Conservation (phyloP, 2,888 invertebrate genomes). For the Calameuta filiformis region DNA sequence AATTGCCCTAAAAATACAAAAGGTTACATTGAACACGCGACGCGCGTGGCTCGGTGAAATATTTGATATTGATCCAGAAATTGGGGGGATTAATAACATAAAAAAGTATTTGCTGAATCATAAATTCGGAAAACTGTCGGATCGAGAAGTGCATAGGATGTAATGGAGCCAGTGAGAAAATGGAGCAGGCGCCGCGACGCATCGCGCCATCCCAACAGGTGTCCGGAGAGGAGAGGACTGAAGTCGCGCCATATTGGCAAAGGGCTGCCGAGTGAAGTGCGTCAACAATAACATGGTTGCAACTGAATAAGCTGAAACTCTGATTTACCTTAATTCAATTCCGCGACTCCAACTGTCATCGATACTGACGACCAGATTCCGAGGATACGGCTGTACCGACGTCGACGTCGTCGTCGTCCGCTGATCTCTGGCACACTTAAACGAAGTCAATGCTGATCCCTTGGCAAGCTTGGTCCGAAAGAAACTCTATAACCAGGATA, state of each 20-base stretch:
- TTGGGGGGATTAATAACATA: neutral
- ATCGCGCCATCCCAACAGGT: neutral
- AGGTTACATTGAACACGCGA: neutral
- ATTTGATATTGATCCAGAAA: neutral
- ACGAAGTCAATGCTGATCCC: slow-evolving; percentile 41
- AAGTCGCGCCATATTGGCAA: neutral
- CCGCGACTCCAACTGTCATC: slow-evolving; percentile 50
- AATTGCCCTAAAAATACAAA: too few species aligned
- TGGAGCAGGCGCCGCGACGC: neutral
- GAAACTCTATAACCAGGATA: neutral
- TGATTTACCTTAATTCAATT: slow-evolving; percentile 54
- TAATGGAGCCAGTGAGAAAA: neutral
- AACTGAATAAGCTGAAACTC: neutral
- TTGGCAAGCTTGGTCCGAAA: neutral
- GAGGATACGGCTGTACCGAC: slow-evolving; percentile 45
- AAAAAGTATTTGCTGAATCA: neutral
- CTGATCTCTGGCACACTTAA: slow-evolving; percentile 51
- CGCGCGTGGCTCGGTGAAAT: neutral
- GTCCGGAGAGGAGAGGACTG: neutral
- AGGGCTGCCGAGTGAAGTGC: neutral
- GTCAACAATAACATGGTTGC: neutral
- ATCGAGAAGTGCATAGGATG: neutral
- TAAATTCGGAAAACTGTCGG: neutral
- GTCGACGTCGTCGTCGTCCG: neutral
- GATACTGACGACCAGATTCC: slow-evolving; percentile 57